phyloP scores from a whole-genome alignment of 1,140 invertebrate species.

The Apocrypta bakeri region DNA sequence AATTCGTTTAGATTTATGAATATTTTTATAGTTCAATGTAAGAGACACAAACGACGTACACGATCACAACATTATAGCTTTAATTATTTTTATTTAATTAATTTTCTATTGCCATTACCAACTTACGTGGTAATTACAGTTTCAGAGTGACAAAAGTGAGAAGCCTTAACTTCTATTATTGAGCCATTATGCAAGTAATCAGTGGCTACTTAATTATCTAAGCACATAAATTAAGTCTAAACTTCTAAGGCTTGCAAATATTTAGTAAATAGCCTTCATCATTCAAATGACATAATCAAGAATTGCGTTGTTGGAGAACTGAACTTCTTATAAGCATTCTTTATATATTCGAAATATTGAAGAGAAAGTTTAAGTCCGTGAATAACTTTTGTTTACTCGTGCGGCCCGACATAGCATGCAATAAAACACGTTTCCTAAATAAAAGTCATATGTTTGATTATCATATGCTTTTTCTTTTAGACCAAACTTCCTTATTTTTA shows the following conservation, averaged over 20 bases:
- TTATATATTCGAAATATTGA: slow-evolving; percentile 42
- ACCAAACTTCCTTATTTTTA: too few species aligned
- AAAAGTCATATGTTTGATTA: neutral
- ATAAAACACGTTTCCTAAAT: slow-evolving; percentile 11
- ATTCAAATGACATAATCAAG: slow-evolving; percentile 41
- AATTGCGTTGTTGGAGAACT: slow-evolving; percentile 33
- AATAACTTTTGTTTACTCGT: slow-evolving; percentile 30
- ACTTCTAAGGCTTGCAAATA: neutral
- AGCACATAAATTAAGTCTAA: neutral
- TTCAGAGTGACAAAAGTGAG: too few species aligned
- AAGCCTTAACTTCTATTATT: neutral
- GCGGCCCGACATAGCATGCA: neutral
- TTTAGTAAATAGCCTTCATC: neutral
- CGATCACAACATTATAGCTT: too few species aligned
- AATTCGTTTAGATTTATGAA: too few species aligned
- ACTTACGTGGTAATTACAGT: too few species aligned
- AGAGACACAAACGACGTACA: too few species aligned
- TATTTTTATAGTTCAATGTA: too few species aligned
- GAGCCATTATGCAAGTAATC: neutral
- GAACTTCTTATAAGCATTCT: slow-evolving; percentile 31
- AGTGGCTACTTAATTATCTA: neutral
- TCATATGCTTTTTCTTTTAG: too few species aligned
- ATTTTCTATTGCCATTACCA: too few species aligned
- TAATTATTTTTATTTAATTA: too few species aligned
- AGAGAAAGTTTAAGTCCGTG: slow-evolving; percentile 32